Conservation (phyloP, 2,888 invertebrate species). For the Polymixis flavicincta region DNA sequence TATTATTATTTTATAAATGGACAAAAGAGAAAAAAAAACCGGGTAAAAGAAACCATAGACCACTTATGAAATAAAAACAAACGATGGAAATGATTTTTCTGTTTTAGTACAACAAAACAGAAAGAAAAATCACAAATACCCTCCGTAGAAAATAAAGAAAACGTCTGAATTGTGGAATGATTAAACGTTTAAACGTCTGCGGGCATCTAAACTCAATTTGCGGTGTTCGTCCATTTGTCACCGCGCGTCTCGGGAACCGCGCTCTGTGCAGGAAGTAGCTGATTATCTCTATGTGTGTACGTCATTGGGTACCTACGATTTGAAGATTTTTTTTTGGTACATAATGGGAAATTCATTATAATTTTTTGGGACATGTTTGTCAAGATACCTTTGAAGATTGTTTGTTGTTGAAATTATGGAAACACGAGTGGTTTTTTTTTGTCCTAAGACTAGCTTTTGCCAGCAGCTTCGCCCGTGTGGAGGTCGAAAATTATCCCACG, state of each 20-base stretch:
- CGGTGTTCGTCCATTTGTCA: slow-evolving; percentile 79
- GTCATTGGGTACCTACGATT: slow-evolving; percentile 16
- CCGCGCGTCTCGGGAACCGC: slow-evolving; percentile 68
- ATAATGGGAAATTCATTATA: no score
- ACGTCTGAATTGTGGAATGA: slow-evolving; percentile 71
- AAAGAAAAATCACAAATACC: slow-evolving; percentile 49
- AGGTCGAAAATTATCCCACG: no score
- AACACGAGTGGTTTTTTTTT: not conserved
- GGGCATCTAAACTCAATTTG: slow-evolving; percentile 79
- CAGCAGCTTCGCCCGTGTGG: no score
- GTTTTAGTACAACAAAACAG: slow-evolving; percentile 1
- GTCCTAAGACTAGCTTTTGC: no score
- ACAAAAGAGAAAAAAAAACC: no score
- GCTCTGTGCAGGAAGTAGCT: slow-evolving; percentile 57
- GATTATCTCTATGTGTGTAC: slow-evolving; percentile 70
- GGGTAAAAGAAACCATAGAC: no score
- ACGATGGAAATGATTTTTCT: no score
- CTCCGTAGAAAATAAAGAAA: slow-evolving; percentile 59
- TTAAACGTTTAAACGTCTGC: slow-evolving; percentile 71
- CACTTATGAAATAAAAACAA: no score
- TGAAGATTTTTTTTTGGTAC: not conserved
- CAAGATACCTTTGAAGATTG: no score
- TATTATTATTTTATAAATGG: no score
- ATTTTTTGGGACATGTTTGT: no score
- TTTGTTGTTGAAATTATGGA: not conserved